phyloP scores from a whole-genome alignment of 2,113 vertebrate genomes.

The Daubentonia madagascariensis region DNA sequence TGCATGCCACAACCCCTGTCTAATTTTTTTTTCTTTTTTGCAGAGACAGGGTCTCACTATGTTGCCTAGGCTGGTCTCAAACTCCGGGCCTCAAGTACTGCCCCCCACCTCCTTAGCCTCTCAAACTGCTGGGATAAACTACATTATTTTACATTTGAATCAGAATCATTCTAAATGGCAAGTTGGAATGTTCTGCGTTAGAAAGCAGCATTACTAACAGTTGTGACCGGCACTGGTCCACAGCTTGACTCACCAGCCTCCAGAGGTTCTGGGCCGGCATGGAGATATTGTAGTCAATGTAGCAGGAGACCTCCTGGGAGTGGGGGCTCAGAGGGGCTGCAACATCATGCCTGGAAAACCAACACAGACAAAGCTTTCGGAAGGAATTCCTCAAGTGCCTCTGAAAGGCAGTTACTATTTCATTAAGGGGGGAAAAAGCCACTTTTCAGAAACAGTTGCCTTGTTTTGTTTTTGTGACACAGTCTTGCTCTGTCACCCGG shows the following conservation, averaged over 20 bases:
- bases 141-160: too few relatives aligned
- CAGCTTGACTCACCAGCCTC: conserved; percentile 89
- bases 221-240: rapidly evolving
- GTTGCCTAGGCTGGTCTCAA: too few relatives aligned
- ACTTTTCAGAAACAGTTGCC: neutral
- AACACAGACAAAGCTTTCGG: neutral
- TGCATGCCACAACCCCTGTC: too few relatives aligned
- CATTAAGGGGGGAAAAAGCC: neutral
- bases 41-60: neutral
- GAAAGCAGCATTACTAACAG: rapidly evolving
- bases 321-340: conserved; percentile 96
- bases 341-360: conserved; percentile 89
- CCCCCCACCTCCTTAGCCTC: too few relatives aligned
- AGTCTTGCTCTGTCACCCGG: too few relatives aligned
- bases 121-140: neutral
- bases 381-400: neutral
- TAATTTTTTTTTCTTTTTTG: too few relatives aligned
- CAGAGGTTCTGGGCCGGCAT: conserved; percentile 97
- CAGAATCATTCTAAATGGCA: rapidly evolving
- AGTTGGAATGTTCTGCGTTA: rapidly evolving
- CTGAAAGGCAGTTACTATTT: neutral
- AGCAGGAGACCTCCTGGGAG: conserved; percentile 95
- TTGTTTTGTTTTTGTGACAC: too few relatives aligned
- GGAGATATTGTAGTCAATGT: conserved; percentile 96
- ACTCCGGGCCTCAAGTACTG: too few relatives aligned